Evolutionary conservation across 2,113 vertebrate genomes (phyloP).

Genomic region (Nibea coibor): DNA sequence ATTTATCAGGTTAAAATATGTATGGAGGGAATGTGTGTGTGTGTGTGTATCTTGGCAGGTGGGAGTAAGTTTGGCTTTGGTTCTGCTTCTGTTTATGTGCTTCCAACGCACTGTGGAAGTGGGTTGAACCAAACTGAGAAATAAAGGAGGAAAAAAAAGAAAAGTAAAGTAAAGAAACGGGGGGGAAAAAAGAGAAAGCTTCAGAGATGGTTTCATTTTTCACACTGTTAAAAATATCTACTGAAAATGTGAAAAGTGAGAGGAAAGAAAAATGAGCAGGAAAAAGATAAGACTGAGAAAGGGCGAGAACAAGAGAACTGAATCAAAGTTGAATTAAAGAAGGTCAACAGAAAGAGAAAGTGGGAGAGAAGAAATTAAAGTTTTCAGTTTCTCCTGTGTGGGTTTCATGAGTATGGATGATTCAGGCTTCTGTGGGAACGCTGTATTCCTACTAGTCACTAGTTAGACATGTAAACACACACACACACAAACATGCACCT

Average conservation of each 20-base stretch:
- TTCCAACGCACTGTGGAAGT: slow-evolving; percentile 33
- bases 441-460: slow-evolving; percentile 21
- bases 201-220: slow-evolving; percentile 48
- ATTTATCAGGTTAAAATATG: slow-evolving; percentile 12
- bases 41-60: slow-evolving; percentile 19
- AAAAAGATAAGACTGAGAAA: slow-evolving; percentile 52
- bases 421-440: slow-evolving; percentile 23
- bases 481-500: background rate
- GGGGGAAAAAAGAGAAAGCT: background rate
- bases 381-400: slow-evolving; percentile 19
- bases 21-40: slow-evolving; percentile 24
- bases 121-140: slow-evolving; percentile 28
- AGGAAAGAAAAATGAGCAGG: slow-evolving; percentile 47
- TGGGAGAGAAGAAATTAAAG: slow-evolving; percentile 29
- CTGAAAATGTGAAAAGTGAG: slow-evolving; percentile 34
- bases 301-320: slow-evolving; percentile 18
- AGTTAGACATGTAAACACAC: background rate
- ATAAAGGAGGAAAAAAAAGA: background rate
- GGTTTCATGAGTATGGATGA: slow-evolving; percentile 21
- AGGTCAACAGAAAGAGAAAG: slow-evolving; percentile 44
- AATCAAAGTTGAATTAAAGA: slow-evolving; percentile 46
- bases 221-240: slow-evolving; percentile 37
- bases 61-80: slow-evolving; percentile 31
- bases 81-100: slow-evolving; percentile 33
- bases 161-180: background rate